Evolutionary conservation across 2,797 vertebrate species (phyloP).

Genomic region (Capromys pilorides): DNA sequence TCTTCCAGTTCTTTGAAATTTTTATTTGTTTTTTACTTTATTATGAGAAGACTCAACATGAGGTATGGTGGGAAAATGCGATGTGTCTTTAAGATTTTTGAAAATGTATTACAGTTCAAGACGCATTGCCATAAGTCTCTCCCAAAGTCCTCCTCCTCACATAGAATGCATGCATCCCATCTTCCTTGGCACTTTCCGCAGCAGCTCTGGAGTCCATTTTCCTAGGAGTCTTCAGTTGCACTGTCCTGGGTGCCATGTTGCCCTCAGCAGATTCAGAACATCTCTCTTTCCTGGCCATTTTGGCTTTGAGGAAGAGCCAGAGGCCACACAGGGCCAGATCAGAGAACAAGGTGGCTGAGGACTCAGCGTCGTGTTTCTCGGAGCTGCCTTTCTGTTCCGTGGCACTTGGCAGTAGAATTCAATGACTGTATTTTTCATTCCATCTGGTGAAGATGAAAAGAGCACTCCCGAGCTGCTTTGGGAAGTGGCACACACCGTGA

Average conservation of each 20-base stretch:
- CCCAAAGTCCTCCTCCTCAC: not conserved
- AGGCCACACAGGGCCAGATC: not conserved
- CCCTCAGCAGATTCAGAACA: not conserved
- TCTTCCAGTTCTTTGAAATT: not conserved
- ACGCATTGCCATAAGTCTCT: not conserved
- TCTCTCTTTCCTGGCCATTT: not conserved
- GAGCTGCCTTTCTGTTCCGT: not conserved
- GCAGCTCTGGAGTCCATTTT: not conserved
- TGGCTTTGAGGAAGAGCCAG: not conserved
- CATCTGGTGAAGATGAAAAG: not conserved
- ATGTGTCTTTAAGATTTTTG: not conserved
- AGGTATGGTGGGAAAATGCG: not conserved
- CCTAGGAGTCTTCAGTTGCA: not conserved
- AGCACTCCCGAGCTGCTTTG: not conserved
- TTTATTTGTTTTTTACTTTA: not conserved
- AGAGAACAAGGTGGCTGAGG: not conserved
- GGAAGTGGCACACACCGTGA: not conserved
- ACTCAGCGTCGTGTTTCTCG: not conserved
- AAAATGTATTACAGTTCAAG: not conserved
- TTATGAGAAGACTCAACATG: not conserved
- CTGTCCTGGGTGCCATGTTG: not conserved
- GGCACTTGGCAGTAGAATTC: not conserved
- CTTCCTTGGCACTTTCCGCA: not conserved
- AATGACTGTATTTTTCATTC: not conserved
- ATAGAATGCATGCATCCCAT: not conserved